Evolutionary conservation across 2,888 invertebrate genomes (phyloP).

Genomic region (Pristionchus fissidentatus): DNA sequence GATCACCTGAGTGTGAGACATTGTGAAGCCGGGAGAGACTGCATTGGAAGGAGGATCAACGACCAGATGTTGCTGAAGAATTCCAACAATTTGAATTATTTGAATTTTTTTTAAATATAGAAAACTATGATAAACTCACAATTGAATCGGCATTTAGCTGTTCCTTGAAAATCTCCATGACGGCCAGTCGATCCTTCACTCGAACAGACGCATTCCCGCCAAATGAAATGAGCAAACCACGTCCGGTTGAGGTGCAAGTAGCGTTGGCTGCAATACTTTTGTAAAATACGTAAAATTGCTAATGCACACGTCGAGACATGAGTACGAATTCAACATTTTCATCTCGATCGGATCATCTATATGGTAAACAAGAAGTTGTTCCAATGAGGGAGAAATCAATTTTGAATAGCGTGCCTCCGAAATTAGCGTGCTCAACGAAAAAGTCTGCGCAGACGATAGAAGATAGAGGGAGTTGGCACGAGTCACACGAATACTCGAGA

Average conservation of each 20-base stretch:
- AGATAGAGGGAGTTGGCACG: background rate
- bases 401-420: constrained; percentile 5
- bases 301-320: no score
- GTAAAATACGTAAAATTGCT: background rate
- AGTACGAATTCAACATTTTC: no score
- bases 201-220: background rate
- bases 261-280: background rate
- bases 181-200: background rate
- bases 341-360: no score
- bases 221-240: constrained; percentile 12
- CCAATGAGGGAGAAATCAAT: no score
- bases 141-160: background rate
- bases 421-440: constrained; percentile 1
- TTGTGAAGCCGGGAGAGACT: background rate
- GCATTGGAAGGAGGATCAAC: background rate
- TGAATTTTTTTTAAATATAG: background rate
- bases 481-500: background rate
- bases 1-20: background rate
- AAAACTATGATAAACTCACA: background rate
- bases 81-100: background rate
- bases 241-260: constrained; percentile 8
- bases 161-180: background rate
- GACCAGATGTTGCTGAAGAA: constrained; percentile 11
- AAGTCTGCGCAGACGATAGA: constrained; percentile 8
- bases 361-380: no score